These are phyloP conservation scores for Xestoiulus laeticollis DNA, from an alignment of 2,888 invertebrate genomes.

Conservation along the genomic window DNA sequence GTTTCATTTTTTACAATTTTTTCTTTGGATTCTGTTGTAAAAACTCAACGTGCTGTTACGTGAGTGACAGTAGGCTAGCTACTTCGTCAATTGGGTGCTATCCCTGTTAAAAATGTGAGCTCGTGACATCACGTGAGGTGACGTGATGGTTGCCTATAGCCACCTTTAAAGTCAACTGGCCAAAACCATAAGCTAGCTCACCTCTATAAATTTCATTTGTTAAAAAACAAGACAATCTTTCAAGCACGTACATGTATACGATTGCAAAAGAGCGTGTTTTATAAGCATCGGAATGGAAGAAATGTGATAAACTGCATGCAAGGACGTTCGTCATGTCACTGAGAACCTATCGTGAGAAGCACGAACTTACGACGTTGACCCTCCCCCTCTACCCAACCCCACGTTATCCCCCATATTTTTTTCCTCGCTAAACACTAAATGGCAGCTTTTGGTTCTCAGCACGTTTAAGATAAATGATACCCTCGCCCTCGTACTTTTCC, in stretches of 20 bases:
- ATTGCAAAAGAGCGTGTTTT: neutral
- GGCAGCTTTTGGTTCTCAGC: constrained; percentile 32
- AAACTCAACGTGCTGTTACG: too few relatives aligned
- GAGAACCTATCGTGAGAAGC: neutral
- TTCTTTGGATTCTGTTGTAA: too few relatives aligned
- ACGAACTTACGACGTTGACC: neutral
- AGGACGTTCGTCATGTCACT: neutral
- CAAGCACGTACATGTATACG: neutral
- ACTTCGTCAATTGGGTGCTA: too few relatives aligned
- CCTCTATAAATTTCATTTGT: too few relatives aligned
- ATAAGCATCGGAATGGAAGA: neutral
- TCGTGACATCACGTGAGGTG: too few relatives aligned
- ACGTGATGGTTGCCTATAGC: too few relatives aligned
- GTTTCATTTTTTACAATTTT: too few relatives aligned
- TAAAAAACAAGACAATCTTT: too few relatives aligned
- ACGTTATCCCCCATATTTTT: neutral
- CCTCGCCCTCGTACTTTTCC: neutral
- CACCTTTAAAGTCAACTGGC: too few relatives aligned
- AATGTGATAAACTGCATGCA: neutral
- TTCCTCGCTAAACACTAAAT: neutral
- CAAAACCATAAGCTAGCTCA: too few relatives aligned
- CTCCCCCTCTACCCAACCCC: neutral
- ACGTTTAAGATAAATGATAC: constrained; percentile 43
- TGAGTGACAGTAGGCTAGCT: too few relatives aligned
- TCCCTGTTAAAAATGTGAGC: too few relatives aligned